Base-by-base conservation (phyloP, 2,888 invertebrate species). In the Eilema caniola region DNA sequence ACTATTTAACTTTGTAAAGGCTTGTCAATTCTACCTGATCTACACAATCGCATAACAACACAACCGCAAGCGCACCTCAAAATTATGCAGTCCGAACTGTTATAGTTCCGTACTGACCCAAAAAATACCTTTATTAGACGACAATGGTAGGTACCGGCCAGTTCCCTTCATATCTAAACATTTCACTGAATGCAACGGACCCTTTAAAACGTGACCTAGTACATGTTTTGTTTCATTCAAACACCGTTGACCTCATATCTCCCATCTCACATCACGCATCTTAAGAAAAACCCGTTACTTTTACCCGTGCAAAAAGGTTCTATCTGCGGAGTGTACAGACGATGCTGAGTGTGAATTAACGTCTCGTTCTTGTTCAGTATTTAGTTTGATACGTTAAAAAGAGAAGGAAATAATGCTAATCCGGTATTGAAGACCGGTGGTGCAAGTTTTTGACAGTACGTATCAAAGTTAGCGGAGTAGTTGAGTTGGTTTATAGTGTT, bases 221-320 rank as follows among this genome's bases (percentile, higher is more conserved):
- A 82, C 72, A 71, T 78, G 71, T 72, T 75, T 73, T 66, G 24
- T 93, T 93, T 86, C 90, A 70, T 62, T 94, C 88, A 73, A 78
- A 76, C 91, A 72, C 59, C 71, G 70, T 75, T 88, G 88, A 90
- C 89, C 90, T 87, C 84, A 73, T 80, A 87, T 85, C 74, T 80
- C 78, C 86, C 79, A 81, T 94, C 91, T 93, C 95, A 85, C 73
- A 88, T 91, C 91, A 92, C 91, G 90, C 92, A 95, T 95, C 95
- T 94, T 86, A 93, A 94, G 93, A 93, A 94, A 90, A 88, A 90
- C 89, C 95, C 95, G 95, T 95, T 95, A 95, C 95, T 95, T 95
- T 95, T 95, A 94, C 94, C 92, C 85, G 89, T 92, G 94, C 95
- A 93, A 94, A 94, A 95, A 95, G 95, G 94, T 90, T 92, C 86